A percentile compares a stretch with the other conserved stretches of the same genome.
Evolutionary conservation across 2,888 invertebrate genomes (phyloP).

Genomic region (Trissolcus japonicus): DNA sequence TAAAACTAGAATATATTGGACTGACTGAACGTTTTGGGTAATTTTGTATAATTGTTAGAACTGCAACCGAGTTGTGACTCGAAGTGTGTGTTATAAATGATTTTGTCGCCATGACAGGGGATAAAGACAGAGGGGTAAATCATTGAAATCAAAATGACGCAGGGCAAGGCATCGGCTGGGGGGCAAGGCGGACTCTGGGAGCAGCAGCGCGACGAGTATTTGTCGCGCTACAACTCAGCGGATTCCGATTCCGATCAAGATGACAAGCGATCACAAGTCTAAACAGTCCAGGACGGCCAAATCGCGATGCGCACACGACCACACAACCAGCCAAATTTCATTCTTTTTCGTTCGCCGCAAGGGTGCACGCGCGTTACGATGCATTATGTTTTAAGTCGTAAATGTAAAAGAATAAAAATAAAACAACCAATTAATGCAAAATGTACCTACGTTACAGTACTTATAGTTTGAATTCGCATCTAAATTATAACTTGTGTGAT

Average conservation of each 20-base stretch:
- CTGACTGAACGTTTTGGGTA: constrained; percentile 39
- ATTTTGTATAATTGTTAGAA: constrained; percentile 39
- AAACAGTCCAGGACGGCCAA: constrained; percentile 53
- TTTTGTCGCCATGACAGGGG: constrained; percentile 67
- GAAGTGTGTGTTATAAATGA: constrained; percentile 63
- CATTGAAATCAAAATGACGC: constrained; percentile 69
- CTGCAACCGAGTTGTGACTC: constrained; percentile 52
- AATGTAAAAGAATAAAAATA: too few relatives aligned
- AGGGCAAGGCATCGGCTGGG: constrained; percentile 75
- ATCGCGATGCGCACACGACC: constrained; percentile 55
- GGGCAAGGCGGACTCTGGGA: constrained; percentile 75
- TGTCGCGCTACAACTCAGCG: constrained; percentile 75
- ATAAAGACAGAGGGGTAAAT: constrained; percentile 67
- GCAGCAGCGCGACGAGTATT: constrained; percentile 77
- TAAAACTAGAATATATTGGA: constrained; percentile 31
- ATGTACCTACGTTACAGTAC: too few relatives aligned
- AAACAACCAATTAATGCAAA: too few relatives aligned
- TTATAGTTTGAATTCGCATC: too few relatives aligned
- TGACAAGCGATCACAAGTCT: constrained; percentile 74
- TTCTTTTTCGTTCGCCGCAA: neutral
- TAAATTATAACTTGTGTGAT: too few relatives aligned
- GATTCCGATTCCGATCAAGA: constrained; percentile 76
- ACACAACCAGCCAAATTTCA: constrained; percentile 40
- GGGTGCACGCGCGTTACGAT: too few relatives aligned
- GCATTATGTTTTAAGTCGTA: too few relatives aligned